phyloP scores from a whole-genome alignment of 2,113 vertebrate species.

The Eulemur macaco region DNA sequence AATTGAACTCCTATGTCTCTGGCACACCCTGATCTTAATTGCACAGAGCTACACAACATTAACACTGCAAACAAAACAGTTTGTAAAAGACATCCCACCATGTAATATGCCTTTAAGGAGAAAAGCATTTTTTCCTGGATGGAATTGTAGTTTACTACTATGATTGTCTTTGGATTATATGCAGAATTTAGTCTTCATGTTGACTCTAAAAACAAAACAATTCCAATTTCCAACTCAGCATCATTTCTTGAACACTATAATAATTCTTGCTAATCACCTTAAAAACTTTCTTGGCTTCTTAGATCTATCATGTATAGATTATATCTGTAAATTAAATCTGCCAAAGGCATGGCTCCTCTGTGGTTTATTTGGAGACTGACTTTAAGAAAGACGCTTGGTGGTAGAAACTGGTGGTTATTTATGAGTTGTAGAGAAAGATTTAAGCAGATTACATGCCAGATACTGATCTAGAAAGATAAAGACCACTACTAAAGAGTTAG shows the following conservation, averaged over 20 bases:
- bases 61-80: not conserved
- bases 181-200: not conserved
- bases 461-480: not conserved
- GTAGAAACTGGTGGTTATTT: not conserved
- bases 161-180: not conserved
- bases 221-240: not conserved
- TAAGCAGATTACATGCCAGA: not conserved
- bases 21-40: not conserved
- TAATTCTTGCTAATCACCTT: conserved; percentile 2
- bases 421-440: not conserved
- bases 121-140: not conserved
- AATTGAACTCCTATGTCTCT: not conserved
- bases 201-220: conserved; percentile 3
- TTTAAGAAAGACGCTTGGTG: not conserved
- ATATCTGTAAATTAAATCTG: not conserved
- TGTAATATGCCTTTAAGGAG: not conserved
- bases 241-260: not conserved
- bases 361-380: not conserved
- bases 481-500: not conserved
- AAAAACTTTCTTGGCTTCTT: not conserved
- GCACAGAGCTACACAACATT: not conserved
- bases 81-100: not conserved
- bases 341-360: not conserved
- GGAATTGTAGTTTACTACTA: not conserved
- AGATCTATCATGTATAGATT: not conserved